Percentiles rank a stretch among this genome's conserved stretches.
phyloP scores from a whole-genome alignment of 2,797 vertebrate genomes.

The Thunnus albacares region DNA sequence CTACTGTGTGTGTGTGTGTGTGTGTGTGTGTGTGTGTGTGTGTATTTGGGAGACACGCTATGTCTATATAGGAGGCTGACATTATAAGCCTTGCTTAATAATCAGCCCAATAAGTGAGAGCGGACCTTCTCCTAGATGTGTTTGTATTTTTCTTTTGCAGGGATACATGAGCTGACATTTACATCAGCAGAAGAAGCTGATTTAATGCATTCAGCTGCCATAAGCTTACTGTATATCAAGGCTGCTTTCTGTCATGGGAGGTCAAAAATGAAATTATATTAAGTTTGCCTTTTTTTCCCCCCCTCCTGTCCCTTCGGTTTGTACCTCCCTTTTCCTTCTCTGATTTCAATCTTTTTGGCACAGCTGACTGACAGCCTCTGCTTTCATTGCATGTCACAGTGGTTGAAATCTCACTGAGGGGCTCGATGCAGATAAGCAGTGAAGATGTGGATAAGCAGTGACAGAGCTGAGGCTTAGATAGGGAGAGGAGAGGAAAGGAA shows the following conservation, averaged over 20 bases:
- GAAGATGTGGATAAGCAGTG: constrained; percentile 91
- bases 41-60: background rate
- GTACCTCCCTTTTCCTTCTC: constrained; percentile 49
- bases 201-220: constrained; percentile 54
- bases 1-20: constrained; percentile 19
- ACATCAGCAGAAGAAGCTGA: constrained; percentile 54
- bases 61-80: constrained; percentile 45
- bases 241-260: constrained; percentile 36
- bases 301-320: constrained; percentile 31
- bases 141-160: constrained; percentile 55
- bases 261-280: constrained; percentile 73
- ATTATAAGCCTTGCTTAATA: constrained; percentile 68
- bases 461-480: constrained; percentile 83
- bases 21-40: constrained; percentile 12
- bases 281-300: constrained; percentile 39
- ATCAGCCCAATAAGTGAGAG: constrained; percentile 65
- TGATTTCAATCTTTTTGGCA: constrained; percentile 83
- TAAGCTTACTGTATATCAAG: constrained; percentile 47
- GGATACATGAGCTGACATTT: constrained; percentile 69
- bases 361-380: constrained; percentile 86
- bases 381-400: constrained; percentile 81
- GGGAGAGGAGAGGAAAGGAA: constrained; percentile 73
- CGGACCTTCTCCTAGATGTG: constrained; percentile 52
- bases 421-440: constrained; percentile 82
- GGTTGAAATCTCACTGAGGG: constrained; percentile 85